phyloP scores from a whole-genome alignment of 1,140 invertebrate species.

The Amyelois transitella region DNA sequence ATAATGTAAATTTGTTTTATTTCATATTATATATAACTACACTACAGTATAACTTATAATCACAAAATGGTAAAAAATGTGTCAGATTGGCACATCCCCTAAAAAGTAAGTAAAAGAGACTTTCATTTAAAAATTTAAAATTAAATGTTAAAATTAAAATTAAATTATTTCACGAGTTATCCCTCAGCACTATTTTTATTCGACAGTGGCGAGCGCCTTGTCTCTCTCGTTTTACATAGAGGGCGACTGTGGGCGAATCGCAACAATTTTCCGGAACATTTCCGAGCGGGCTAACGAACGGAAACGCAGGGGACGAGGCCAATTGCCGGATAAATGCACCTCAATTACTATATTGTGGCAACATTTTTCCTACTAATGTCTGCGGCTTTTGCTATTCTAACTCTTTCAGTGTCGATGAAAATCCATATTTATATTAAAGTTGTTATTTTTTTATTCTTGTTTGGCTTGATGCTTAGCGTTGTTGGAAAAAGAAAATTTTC shows the following conservation, averaged over 20 bases:
- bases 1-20: too few species aligned
- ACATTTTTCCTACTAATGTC: slow-evolving; percentile 46
- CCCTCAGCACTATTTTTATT: neutral
- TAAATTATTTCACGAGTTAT: too few species aligned
- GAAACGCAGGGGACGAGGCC: slow-evolving; percentile 52
- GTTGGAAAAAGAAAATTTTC: too few species aligned
- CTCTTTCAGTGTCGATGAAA: neutral
- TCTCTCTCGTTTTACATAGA: slow-evolving; percentile 26
- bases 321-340: slow-evolving; percentile 62
- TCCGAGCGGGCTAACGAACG: slow-evolving; percentile 56
- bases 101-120: too few species aligned
- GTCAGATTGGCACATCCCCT: too few species aligned
- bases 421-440: neutral
- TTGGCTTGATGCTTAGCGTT: too few species aligned
- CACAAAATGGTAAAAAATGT: too few species aligned
- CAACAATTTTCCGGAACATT: slow-evolving; percentile 60
- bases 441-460: too few species aligned
- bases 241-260: slow-evolving; percentile 32
- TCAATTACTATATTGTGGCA: slow-evolving; percentile 54
- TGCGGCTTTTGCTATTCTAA: slow-evolving; percentile 21
- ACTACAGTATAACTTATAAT: too few species aligned
- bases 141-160: too few species aligned
- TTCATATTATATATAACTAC: too few species aligned
- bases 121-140: too few species aligned
- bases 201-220: neutral